phyloP scores from a whole-genome alignment of 2,113 vertebrate genomes.

The Anhinga anhinga region DNA sequence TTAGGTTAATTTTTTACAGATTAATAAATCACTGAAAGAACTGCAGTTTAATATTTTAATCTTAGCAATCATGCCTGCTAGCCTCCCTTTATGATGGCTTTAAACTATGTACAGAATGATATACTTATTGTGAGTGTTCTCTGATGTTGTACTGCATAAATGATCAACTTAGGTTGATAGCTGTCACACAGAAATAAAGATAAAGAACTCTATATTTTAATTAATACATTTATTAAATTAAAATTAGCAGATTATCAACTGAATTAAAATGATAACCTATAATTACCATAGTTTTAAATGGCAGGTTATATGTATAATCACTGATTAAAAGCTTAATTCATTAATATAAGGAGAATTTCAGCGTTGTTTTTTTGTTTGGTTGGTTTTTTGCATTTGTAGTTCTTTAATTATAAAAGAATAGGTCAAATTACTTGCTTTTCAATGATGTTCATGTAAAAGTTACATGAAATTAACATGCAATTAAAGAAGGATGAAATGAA shows the following conservation, averaged over 20 bases:
- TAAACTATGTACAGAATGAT: neutral
- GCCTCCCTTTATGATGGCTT: neutral
- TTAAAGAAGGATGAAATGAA: slow-evolving; percentile 34
- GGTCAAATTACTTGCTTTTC: slow-evolving; percentile 29
- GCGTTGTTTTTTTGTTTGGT: neutral
- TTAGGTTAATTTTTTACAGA: neutral
- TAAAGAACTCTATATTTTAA: slow-evolving; percentile 58
- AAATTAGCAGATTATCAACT: slow-evolving; percentile 39
- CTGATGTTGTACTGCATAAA: neutral
- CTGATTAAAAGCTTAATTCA: slow-evolving; percentile 40
- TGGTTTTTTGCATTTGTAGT: neutral
- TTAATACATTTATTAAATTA: slow-evolving; percentile 53
- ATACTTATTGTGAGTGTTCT: neutral
- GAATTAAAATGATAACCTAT: slow-evolving; percentile 36
- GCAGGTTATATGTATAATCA: slow-evolving; percentile 41
- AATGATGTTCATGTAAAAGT: neutral
- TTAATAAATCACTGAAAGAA: neutral
- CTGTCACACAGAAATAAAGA: slow-evolving; percentile 57
- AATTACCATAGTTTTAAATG: slow-evolving; percentile 24
- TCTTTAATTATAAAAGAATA: slow-evolving; percentile 26
- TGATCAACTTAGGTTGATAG: slow-evolving; percentile 47
- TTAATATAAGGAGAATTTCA: slow-evolving; percentile 19
- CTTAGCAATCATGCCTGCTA: neutral
- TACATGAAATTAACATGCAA: slow-evolving; percentile 42
- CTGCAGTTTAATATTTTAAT: neutral